Conservation (phyloP, 2,888 invertebrate species). For the Folsomia candida region DNA sequence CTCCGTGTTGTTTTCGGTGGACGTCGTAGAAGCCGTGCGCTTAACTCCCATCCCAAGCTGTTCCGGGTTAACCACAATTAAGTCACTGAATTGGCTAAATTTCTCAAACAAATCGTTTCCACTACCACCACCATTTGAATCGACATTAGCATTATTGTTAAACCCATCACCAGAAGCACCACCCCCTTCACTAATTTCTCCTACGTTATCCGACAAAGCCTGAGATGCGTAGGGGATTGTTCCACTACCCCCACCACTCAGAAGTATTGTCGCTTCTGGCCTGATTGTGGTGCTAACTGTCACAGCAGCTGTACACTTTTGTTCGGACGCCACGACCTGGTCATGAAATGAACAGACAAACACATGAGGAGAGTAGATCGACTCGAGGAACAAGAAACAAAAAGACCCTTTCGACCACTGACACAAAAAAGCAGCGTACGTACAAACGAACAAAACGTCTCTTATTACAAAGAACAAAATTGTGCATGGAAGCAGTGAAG, state of each 20-base stretch:
- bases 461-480: too few relatives aligned
- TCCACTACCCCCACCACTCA: constrained; percentile 27
- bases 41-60: constrained; percentile 49
- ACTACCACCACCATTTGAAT: constrained; percentile 25
- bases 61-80: constrained; percentile 51
- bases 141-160: constrained; percentile 6
- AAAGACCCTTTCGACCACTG: background rate
- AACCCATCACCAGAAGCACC: constrained; percentile 22
- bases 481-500: too few relatives aligned
- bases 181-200: constrained; percentile 23
- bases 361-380: background rate
- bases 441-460: too few relatives aligned
- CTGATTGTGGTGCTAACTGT: constrained; percentile 21
- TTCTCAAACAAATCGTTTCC: constrained; percentile 48
- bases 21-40: constrained; percentile 29
- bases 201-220: too few relatives aligned
- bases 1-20: background rate
- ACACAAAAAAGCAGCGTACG: too few relatives aligned
- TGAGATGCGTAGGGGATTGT: too few relatives aligned
- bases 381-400: background rate
- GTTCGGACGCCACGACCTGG: constrained; percentile 28
- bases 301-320: constrained; percentile 19
- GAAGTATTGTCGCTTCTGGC: constrained; percentile 19
- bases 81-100: constrained; percentile 50
- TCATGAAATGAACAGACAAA: constrained; percentile 11